Base-by-base conservation (phyloP, 2,888 invertebrate species). In the Macrosiphum euphorbiae region DNA sequence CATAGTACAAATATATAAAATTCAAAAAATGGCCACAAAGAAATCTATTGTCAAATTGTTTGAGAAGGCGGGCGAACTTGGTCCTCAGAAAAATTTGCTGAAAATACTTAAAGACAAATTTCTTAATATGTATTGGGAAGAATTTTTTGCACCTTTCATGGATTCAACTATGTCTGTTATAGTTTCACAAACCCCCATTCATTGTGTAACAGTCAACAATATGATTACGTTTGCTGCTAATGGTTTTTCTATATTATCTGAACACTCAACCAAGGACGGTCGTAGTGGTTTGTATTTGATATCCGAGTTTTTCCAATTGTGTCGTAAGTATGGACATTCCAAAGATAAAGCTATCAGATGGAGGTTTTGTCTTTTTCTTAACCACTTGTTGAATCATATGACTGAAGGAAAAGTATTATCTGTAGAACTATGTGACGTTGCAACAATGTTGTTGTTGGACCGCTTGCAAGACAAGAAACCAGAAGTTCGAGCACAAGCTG, bases 181-280 rank as follows among this genome's bases (percentile, higher is more conserved):
- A 13, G 8, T 94, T 20, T 8, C 90, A 3, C 41, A 90, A 41
- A n/a, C 61, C 4, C 1, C 85, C 24, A 41, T 94, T 0, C 16
- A 90, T n/a, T 90, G 90, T 52, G 11, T 3, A 10, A 16, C 20
- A 16, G 50, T 94, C 3, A 90, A 90, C 13, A 94, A 94, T 28
- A 94, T 94, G 67, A 94, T 94, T 10, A 90, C 26, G 41, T 94
- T 90, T 90, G 94, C 67, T 52, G 94, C 94, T 26, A 28, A 44
- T 87, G 52, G 52, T 52, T n/a, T 90, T 13, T 58, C 52, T 41
- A 3, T 67, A 5, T 41, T 94, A 11, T 16, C n/a, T 26, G 86
- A 94, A 52, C 16, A 44, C 24, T 24, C 41, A 0, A 28, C 90
- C 1, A 52, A 7, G 44, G 94, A 94, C 7, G 86, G 52, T 2